phyloP scores from a whole-genome alignment of 2,797 vertebrate genomes.

The Orientallactaga sibirica region DNA sequence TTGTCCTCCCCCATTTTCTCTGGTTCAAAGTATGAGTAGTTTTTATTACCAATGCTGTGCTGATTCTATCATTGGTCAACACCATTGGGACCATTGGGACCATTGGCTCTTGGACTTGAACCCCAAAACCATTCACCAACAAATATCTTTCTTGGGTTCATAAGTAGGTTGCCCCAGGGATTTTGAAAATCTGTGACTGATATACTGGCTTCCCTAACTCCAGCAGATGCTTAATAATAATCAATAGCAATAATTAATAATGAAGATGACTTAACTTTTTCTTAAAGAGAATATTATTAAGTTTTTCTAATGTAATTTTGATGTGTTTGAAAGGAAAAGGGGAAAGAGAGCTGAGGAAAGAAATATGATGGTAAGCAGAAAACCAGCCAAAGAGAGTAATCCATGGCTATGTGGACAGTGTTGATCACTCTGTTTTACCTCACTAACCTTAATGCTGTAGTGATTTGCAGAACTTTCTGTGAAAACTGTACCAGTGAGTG shows the following conservation, averaged over 20 bases:
- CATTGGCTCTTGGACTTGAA: background rate
- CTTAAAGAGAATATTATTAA: background rate
- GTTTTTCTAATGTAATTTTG: constrained; percentile 28
- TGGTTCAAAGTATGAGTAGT: background rate
- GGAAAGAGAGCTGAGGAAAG: background rate
- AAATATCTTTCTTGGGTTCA: background rate
- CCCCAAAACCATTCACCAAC: background rate
- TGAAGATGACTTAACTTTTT: background rate
- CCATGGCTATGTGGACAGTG: too few species aligned
- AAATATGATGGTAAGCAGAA: background rate
- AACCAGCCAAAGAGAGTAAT: background rate
- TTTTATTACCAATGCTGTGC: background rate
- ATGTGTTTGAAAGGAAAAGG: background rate
- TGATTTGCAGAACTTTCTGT: constrained; percentile 23
- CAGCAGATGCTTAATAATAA: background rate
- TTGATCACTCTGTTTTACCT: background rate
- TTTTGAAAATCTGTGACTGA: background rate
- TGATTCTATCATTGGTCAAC: too few species aligned
- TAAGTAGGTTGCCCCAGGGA: background rate
- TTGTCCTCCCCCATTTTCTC: background rate
- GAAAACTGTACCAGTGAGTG: background rate
- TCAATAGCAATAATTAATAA: too few species aligned
- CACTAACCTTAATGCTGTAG: background rate
- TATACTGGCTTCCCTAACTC: background rate
- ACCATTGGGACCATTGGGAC: too few species aligned